Conservation (phyloP, 1,140 invertebrate genomes). For the Teleopsis dalmanni region DNA sequence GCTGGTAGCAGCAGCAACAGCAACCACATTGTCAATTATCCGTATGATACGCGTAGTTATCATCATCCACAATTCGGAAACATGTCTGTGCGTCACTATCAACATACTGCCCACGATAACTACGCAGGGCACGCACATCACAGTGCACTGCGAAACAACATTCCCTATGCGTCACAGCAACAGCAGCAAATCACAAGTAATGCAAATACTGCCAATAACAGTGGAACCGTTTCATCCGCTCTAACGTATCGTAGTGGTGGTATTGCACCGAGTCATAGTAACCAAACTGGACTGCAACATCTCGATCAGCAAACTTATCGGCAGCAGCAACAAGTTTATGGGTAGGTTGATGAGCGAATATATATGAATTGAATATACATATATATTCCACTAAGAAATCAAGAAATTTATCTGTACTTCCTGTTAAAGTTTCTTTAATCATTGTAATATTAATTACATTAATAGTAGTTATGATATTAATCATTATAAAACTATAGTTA, state of each 20-base stretch:
- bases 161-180: no score
- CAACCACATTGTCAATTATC: slow-evolving; percentile 21
- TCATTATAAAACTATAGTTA: no score
- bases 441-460: no score
- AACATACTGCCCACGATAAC: not conserved
- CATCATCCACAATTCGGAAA: slow-evolving; percentile 36
- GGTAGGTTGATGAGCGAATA: not conserved
- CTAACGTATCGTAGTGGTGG: slow-evolving; percentile 3
- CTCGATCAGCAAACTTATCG: not conserved
- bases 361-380: not conserved
- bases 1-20: not conserved
- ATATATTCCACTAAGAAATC: not conserved
- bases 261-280: not conserved
- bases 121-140: not conserved
- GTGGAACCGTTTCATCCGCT: no score
- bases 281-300: slow-evolving; percentile 1
- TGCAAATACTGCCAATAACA: not conserved
- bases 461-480: no score
- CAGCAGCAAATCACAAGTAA: not conserved
- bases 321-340: not conserved
- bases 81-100: slow-evolving; percentile 28
- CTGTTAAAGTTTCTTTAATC: no score
- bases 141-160: no score
- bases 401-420: no score
- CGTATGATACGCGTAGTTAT: slow-evolving; percentile 22